A percentile compares a stretch with the other conserved stretches of the same genome.
Evolutionary conservation across 2,797 vertebrate genomes (phyloP).

Genomic region (Notoglanidium macrostoma): DNA sequence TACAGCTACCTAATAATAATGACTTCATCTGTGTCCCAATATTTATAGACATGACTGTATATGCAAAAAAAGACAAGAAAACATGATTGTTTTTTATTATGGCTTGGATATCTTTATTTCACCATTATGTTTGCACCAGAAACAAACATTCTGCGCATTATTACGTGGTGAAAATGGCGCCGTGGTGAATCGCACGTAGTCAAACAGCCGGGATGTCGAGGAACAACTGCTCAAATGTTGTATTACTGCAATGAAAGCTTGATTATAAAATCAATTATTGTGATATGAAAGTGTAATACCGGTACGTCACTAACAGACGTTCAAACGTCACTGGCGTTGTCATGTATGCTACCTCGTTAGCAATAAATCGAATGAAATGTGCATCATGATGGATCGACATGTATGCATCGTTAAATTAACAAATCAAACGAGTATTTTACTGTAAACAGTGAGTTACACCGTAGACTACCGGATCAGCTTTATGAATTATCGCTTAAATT

Average conservation of each 20-base stretch:
- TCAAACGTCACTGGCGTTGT: background rate
- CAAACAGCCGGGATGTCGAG: background rate
- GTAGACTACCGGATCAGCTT: background rate
- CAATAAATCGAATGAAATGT: background rate
- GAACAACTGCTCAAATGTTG: background rate
- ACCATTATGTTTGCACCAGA: constrained; percentile 27
- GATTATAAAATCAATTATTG: no score
- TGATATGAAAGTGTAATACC: background rate
- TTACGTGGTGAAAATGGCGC: background rate
- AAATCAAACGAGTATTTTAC: background rate
- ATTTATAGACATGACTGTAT: background rate
- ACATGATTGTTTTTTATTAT: constrained; percentile 35
- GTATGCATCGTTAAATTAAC: background rate
- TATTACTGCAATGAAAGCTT: background rate
- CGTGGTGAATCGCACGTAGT: background rate
- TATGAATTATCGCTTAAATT: constrained; percentile 1
- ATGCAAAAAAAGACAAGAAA: background rate
- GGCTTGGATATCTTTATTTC: constrained; percentile 57
- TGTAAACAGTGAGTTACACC: background rate
- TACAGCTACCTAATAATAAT: background rate
- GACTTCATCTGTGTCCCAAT: background rate
- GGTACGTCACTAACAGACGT: background rate
- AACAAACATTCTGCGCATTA: constrained; percentile 39
- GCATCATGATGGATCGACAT: background rate
- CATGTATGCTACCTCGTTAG: background rate